These are phyloP conservation scores for Dasysyrphus albostriatus DNA, from an alignment of 2,888 invertebrate genomes.

Conservation along the genomic window DNA sequence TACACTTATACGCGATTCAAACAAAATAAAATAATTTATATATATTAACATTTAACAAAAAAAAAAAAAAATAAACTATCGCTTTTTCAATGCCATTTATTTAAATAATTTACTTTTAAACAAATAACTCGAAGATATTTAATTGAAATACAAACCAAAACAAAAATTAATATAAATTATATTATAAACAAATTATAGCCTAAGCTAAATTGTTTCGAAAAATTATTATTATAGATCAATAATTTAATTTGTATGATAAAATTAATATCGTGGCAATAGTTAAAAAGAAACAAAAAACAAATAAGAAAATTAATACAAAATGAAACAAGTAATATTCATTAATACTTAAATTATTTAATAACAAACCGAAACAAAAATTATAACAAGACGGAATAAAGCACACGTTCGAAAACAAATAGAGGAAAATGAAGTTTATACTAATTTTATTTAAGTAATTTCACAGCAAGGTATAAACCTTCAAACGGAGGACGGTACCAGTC, in stretches of 20 bases:
- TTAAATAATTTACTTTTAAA: conserved; percentile 66
- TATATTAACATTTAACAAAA: conserved; percentile 13
- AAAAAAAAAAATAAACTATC: conserved; percentile 51
- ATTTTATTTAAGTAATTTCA: neutral
- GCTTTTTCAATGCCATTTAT: conserved; percentile 70
- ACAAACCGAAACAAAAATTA: conserved; percentile 77
- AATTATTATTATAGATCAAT: conserved; percentile 68
- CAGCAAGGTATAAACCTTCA: neutral
- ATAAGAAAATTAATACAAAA: conserved; percentile 48
- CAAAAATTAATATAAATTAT: conserved; percentile 49
- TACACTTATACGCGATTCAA: conserved; percentile 42
- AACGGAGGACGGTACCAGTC: too few relatives aligned
- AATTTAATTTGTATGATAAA: conserved; percentile 72
- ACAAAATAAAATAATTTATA: conserved; percentile 55
- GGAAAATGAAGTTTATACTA: conserved; percentile 26
- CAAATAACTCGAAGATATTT: conserved; percentile 56
- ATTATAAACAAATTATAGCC: conserved; percentile 76
- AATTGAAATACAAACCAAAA: conserved; percentile 67
- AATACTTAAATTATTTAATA: conserved; percentile 72
- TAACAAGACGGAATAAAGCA: conserved; percentile 82
- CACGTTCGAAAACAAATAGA: conserved; percentile 81
- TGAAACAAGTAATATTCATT: conserved; percentile 76
- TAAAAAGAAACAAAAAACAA: conserved; percentile 51
- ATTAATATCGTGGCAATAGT: conserved; percentile 72
- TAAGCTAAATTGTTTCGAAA: conserved; percentile 71